Percentiles rank a stretch among this genome's conserved stretches.
phyloP scores from a whole-genome alignment of 2,888 invertebrate species.

The Elegia similella region DNA sequence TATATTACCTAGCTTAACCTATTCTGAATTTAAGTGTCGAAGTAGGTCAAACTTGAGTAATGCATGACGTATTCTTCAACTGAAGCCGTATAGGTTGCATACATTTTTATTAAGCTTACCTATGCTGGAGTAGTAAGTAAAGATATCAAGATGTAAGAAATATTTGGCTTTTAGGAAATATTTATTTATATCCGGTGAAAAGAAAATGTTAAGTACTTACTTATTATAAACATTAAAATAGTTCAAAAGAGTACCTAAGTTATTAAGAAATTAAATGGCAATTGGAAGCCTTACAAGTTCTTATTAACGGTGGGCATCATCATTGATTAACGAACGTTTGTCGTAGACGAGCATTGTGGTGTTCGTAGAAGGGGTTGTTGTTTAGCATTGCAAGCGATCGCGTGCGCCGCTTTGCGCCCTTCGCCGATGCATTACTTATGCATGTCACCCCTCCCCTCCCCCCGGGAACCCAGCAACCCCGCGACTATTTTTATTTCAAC shows the following conservation, averaged over 20 bases:
- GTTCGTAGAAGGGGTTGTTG: conserved; percentile 46
- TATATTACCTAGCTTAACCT: no score
- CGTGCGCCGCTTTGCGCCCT: conserved; percentile 69
- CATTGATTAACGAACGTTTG: conserved; percentile 59
- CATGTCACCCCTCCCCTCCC: conserved; percentile 50
- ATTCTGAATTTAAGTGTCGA: no score
- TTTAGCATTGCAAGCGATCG: conserved; percentile 61
- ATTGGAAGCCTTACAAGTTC: not conserved
- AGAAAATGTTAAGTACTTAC: no score
- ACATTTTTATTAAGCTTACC: no score
- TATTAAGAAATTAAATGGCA: not conserved
- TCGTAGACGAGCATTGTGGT: not conserved
- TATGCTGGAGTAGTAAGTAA: no score
- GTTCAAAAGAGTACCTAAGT: not conserved
- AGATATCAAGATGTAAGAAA: no score
- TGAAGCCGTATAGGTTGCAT: no score
- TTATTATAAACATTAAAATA: no score
- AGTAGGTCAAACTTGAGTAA: no score
- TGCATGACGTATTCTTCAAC: no score
- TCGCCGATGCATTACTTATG: conserved; percentile 76
- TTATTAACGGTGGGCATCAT: conserved; percentile 35
- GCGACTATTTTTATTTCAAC: conserved; percentile 64
- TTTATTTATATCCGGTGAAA: no score
- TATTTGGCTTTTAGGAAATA: no score
- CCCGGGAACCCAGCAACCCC: conserved; percentile 38